Evolutionary conservation across 2,888 invertebrate species (phyloP), one percentile per base, ranked within the genome.

Genomic region (Epirrhoe tristata): DNA sequence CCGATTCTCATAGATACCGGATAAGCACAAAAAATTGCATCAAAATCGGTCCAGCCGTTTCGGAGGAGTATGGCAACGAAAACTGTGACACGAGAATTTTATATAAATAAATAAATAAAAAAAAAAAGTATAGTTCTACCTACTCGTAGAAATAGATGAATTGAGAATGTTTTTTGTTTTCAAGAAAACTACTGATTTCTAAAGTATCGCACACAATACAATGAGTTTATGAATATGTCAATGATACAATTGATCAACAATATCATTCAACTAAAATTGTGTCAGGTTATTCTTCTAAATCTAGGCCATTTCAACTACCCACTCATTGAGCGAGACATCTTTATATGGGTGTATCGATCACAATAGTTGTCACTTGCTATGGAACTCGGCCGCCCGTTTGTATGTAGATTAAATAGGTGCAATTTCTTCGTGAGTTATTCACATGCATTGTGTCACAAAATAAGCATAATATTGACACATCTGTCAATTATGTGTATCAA

Each of bases 361-460:
- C 62, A 58, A 69, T 67, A 69, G 60, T 56, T 36, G 54, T 56
- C 63, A 66, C 14, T 72, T 65, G 65, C 36, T 56, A 61, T 64
- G 63, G 58, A 71, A 63, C 63, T 64, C 64, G 69, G 69, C 55
- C 68, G 52, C n/a, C 63, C 56, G 10, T 52, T 70, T 62, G 54
- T 68, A 68, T 68, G 64, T 43, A 68, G 50, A 67, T 67, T 36
- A n/a, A n/a, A n/a, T n/a, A 56, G 63, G 24, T 67, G 63, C 63
- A 55, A 58, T 63, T 67, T 63, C 46, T 57, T 50, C 54, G 58
- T 54, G 17, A 54, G 31, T 60, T 57, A 63, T 67, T 60, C 43
- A 52, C 63, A 52, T 58, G 17, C 39, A 39, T 63, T 66, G 46
- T 48, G 56, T 43, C 55, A 62, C 43, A 39, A 50, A 51, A 34